These are phyloP conservation scores for Microctenopoma stevenorrisi DNA, from an alignment of 2,797 vertebrate genomes.

Conservation along the genomic window DNA sequence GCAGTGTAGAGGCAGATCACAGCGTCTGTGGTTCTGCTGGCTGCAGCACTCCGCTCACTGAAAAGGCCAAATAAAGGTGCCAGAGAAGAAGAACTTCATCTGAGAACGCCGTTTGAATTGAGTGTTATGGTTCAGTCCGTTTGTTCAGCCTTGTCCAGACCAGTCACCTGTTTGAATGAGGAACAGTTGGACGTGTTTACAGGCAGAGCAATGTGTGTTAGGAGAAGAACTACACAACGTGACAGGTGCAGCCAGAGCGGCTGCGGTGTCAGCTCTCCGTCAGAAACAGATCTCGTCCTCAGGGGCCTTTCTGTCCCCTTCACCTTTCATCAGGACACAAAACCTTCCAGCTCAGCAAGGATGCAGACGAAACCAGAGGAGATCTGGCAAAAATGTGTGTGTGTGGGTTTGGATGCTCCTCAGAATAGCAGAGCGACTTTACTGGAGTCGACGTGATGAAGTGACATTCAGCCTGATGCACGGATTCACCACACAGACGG, in stretches of 20 bases:
- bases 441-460: too few relatives aligned
- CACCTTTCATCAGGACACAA: slow-evolving; percentile 40
- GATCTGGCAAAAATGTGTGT: slow-evolving; percentile 10
- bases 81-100: slow-evolving; percentile 13
- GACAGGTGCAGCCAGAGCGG: slow-evolving; percentile 4
- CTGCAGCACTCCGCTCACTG: slow-evolving; percentile 40
- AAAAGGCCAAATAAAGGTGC: slow-evolving; percentile 21
- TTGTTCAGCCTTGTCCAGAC: slow-evolving; percentile 15
- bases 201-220: slow-evolving; percentile 1
- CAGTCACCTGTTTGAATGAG: slow-evolving; percentile 31
- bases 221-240: slow-evolving; percentile 19
- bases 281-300: slow-evolving; percentile 37
- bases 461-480: too few relatives aligned
- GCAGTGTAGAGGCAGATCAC: slow-evolving; percentile 61
- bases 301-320: slow-evolving; percentile 30
- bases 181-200: slow-evolving; percentile 40
- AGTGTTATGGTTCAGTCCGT: slow-evolving; percentile 8
- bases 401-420: slow-evolving; percentile 33
- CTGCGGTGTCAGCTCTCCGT: slow-evolving; percentile 33
- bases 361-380: slow-evolving; percentile 28
- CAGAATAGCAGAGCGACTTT: slow-evolving; percentile 13
- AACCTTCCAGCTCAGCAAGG: slow-evolving; percentile 29
- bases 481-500: too few relatives aligned
- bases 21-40: slow-evolving; percentile 39
- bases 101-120: slow-evolving; percentile 5